phyloP scores from a whole-genome alignment of 1,140 invertebrate genomes.

The Bombyx mandarina region DNA sequence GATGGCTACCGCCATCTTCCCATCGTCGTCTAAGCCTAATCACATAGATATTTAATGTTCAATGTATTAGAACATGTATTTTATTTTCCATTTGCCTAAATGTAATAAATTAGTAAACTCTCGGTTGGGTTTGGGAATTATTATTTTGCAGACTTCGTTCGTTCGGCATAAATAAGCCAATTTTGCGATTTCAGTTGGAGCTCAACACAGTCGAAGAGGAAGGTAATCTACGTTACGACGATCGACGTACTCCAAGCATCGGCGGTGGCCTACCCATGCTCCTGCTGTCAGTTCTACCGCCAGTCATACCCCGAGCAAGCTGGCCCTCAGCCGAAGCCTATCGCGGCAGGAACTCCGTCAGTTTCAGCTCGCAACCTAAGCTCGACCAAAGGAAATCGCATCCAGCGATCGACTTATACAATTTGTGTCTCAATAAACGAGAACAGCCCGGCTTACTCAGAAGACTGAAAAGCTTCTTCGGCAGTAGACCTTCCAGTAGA shows the following conservation, averaged over 20 bases:
- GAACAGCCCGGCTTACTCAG: slow-evolving; percentile 71
- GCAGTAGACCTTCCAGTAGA: slow-evolving; percentile 72
- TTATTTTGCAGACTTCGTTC: no score
- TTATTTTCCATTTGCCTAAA: no score
- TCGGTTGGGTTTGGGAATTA: no score
- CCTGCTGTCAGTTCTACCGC: slow-evolving; percentile 79
- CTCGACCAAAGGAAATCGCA: slow-evolving; percentile 70
- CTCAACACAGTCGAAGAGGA: slow-evolving; percentile 63
- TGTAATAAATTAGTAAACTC: no score
- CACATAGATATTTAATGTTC: no score
- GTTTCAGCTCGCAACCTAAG: slow-evolving; percentile 79
- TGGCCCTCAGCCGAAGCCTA: slow-evolving; percentile 79
- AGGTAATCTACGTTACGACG: slow-evolving; percentile 28
- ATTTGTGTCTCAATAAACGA: slow-evolving; percentile 71
- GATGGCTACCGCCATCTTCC: no score
- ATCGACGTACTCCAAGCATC: slow-evolving; percentile 75
- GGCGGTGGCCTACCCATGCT: slow-evolving; percentile 78
- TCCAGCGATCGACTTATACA: slow-evolving; percentile 72
- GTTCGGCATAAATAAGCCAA: no score
- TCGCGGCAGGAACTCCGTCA: slow-evolving; percentile 70
- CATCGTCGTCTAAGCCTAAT: no score
- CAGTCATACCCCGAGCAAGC: slow-evolving; percentile 80
- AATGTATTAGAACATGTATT: no score
- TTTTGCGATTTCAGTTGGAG: slow-evolving; percentile 56
- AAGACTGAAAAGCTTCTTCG: slow-evolving; percentile 72